These are phyloP conservation scores for Synanthedon myopaeformis DNA, from an alignment of 2,888 invertebrate species.

Conservation along the genomic window DNA sequence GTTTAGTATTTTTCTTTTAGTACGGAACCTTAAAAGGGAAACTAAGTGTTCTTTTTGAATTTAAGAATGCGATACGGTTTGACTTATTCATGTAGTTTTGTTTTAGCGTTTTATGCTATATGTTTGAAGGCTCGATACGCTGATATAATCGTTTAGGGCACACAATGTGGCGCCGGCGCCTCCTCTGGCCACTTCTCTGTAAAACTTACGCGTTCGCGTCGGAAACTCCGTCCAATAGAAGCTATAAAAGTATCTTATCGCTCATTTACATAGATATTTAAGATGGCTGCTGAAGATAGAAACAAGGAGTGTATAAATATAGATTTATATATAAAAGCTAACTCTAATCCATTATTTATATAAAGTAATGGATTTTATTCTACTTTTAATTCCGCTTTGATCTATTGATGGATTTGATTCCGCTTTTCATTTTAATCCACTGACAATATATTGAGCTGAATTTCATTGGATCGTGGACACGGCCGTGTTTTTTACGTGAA, in stretches of 20 bases:
- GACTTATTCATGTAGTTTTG: conserved; percentile 32
- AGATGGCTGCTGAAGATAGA: neutral
- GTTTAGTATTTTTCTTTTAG: too few relatives aligned
- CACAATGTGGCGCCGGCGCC: conserved; percentile 16
- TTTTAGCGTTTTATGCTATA: conserved; percentile 8
- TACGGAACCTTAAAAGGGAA: too few relatives aligned
- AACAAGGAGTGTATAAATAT: neutral
- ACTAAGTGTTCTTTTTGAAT: too few relatives aligned
- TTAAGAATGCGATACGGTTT: conserved; percentile 6
- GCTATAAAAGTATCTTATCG: conserved; percentile 8
- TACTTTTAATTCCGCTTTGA: too few relatives aligned
- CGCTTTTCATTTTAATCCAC: too few relatives aligned
- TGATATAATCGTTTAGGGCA: conserved; percentile 21
- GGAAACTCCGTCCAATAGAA: conserved; percentile 16
- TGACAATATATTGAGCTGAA: too few relatives aligned
- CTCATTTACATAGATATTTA: conserved; percentile 4
- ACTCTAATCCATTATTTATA: too few relatives aligned
- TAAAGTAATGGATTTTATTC: too few relatives aligned
- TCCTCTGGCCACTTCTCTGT: conserved; percentile 13
- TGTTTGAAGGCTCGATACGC: conserved; percentile 28
- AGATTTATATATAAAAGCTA: too few relatives aligned
- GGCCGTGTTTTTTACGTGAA: too few relatives aligned
- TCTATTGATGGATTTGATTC: too few relatives aligned
- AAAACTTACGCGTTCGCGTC: conserved; percentile 25
- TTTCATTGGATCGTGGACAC: too few relatives aligned